phyloP scores from a whole-genome alignment of 2,888 invertebrate species.

The Yponomeuta cagnagella region DNA sequence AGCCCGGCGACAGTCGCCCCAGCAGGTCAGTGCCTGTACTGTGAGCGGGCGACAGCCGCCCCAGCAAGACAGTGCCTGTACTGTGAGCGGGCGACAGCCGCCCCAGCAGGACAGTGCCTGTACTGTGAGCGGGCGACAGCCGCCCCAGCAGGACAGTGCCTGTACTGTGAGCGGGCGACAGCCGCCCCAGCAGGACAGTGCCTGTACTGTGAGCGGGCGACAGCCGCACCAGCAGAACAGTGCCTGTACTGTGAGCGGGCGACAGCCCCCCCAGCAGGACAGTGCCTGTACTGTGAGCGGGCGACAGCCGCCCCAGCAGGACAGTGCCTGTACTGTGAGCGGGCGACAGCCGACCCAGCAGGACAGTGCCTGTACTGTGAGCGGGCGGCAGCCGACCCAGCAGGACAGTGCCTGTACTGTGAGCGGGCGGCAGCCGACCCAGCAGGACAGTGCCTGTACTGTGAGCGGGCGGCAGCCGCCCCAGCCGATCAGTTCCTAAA shows the following conservation, averaged over 20 bases:
- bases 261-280: not conserved
- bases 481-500: no score
- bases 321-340: slow-evolving; percentile 22
- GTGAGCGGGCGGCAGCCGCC: not conserved
- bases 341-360: slow-evolving; percentile 53
- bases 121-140: not conserved
- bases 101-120: not conserved
- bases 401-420: not conserved
- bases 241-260: not conserved
- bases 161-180: no score
- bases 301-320: slow-evolving; percentile 60
- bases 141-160: no score
- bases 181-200: no score
- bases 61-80: not conserved
- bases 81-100: not conserved
- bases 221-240: slow-evolving; percentile 22
- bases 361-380: slow-evolving; percentile 32
- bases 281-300: not conserved
- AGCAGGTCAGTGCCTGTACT: slow-evolving; percentile 11
- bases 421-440: not conserved
- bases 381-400: not conserved
- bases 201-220: slow-evolving; percentile 32
- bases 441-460: not conserved
- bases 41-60: not conserved
- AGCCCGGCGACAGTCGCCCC: slow-evolving; percentile 36